Conservation (phyloP, 2,113 vertebrate species). For the Rhinopomastus cyanomelas region DNA sequence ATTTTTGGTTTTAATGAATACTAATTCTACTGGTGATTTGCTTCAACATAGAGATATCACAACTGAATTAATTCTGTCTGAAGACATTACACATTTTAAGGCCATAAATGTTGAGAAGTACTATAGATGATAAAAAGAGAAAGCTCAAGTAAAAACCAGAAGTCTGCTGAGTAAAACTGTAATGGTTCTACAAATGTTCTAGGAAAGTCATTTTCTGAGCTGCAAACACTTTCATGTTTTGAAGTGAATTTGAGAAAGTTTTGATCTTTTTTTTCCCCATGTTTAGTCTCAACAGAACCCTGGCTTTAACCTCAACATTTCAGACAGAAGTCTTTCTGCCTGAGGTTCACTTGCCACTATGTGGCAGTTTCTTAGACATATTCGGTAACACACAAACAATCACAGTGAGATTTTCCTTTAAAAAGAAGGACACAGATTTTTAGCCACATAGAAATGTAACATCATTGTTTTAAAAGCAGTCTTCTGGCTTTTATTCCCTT, state of each 20-base stretch:
- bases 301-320: neutral
- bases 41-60: conserved; percentile 1
- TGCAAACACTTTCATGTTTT: neutral
- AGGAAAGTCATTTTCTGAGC: neutral
- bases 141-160: neutral
- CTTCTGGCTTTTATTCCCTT: neutral
- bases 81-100: neutral
- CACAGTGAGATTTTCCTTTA: neutral
- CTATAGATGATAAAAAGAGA: neutral
- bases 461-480: neutral
- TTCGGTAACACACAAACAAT: neutral
- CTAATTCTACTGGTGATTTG: conserved; percentile 27
- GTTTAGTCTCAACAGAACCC: neutral
- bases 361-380: neutral
- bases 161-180: neutral
- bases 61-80: conserved; percentile 14
- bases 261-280: neutral
- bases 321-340: neutral
- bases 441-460: neutral
- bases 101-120: neutral
- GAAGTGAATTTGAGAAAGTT: neutral
- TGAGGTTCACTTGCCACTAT: neutral
- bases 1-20: conserved; percentile 32
- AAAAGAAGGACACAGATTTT: neutral
- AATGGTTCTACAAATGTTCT: neutral